These are phyloP conservation scores for Xanthorhoe designata DNA, from an alignment of 2,888 invertebrate species.

Conservation along the genomic window DNA sequence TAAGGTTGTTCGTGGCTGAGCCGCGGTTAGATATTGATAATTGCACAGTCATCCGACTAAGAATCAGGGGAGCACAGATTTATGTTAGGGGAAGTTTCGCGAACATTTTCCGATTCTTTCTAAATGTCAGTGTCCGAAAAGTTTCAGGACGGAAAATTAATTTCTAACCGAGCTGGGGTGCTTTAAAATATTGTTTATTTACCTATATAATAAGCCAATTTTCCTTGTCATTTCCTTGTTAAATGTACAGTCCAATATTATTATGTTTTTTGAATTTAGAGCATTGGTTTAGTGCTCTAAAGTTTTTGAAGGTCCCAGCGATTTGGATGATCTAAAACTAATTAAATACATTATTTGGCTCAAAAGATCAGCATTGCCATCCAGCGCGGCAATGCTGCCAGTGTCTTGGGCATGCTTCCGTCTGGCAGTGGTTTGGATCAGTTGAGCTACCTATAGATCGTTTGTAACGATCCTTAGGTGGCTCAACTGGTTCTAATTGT, in stretches of 20 bases:
- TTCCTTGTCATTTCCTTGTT: background rate
- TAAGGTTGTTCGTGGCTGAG: slow-evolving; percentile 41
- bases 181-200: background rate
- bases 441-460: no score
- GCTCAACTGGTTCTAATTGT: no score
- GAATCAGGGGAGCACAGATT: slow-evolving; percentile 52
- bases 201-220: background rate
- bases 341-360: no score
- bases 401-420: no score
- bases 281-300: no score
- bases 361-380: no score
- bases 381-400: no score
- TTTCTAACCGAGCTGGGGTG: background rate
- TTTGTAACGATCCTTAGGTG: no score
- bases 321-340: no score
- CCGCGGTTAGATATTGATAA: slow-evolving; percentile 59
- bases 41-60: slow-evolving; percentile 74
- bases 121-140: slow-evolving; percentile 8
- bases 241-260: background rate
- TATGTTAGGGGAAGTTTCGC: slow-evolving; percentile 38
- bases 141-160: slow-evolving; percentile 5
- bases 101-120: slow-evolving; percentile 13
- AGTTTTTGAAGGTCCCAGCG: no score
- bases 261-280: no score
- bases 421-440: no score